phyloP scores from a whole-genome alignment of 2,113 vertebrate species.

The Bolborhynchus lineola region DNA sequence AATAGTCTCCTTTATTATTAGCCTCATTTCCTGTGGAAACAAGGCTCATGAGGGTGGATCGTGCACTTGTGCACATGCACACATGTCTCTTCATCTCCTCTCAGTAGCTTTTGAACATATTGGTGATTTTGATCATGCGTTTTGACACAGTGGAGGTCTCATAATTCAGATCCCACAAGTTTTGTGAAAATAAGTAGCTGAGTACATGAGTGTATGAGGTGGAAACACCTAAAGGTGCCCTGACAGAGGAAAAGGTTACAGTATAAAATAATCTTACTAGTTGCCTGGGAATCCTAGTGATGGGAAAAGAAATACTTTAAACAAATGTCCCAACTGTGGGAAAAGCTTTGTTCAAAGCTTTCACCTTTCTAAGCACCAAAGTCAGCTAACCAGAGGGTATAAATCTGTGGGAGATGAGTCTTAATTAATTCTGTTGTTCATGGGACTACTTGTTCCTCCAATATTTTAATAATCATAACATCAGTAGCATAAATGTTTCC shows the following conservation, averaged over 20 bases:
- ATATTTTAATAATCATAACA: neutral
- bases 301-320: conserved; percentile 5
- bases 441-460: conserved; percentile 3
- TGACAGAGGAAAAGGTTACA: neutral
- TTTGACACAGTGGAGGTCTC: neutral
- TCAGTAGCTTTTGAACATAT: neutral
- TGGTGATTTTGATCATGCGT: neutral
- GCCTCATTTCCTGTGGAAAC: neutral
- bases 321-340: conserved; percentile 16
- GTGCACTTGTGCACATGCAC: neutral
- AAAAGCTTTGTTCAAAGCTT: conserved; percentile 41
- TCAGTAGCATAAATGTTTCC: neutral
- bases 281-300: neutral
- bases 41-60: neutral
- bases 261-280: neutral
- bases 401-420: conserved; percentile 3
- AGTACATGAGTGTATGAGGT: neutral
- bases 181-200: neutral
- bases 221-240: neutral
- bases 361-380: neutral
- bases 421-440: conserved; percentile 36
- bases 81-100: neutral
- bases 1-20: neutral
- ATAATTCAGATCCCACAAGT: neutral
- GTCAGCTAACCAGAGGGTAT: neutral